A percentile compares a stretch with the other conserved stretches of the same genome.
Conservation (phyloP, 2,888 invertebrate species). For the Drosophila koepferae region DNA sequence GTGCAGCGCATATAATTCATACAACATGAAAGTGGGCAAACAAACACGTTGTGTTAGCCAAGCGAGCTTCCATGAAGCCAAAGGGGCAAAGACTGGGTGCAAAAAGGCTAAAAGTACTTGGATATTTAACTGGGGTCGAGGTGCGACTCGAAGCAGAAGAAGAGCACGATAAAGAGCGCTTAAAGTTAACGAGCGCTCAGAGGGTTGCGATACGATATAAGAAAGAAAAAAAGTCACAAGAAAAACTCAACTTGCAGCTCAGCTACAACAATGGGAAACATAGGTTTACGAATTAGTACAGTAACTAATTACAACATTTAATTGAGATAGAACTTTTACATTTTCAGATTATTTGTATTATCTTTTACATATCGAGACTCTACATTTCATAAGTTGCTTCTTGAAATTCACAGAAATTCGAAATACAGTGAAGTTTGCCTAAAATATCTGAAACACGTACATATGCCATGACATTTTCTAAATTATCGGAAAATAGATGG, state of each 20-base stretch:
- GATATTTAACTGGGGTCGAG: constrained; percentile 67
- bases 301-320: background rate
- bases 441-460: no score
- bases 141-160: constrained; percentile 30
- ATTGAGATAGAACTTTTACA: background rate
- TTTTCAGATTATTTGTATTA: no score
- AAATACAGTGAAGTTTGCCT: no score
- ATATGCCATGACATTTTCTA: no score
- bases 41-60: constrained; percentile 30
- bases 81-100: constrained; percentile 6
- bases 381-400: no score
- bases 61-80: background rate
- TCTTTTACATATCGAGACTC: background rate
- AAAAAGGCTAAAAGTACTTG: constrained; percentile 57
- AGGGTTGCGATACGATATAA: constrained; percentile 19
- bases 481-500: no score
- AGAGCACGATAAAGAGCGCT: constrained; percentile 18
- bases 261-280: background rate
- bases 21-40: constrained; percentile 61
- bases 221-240: background rate
- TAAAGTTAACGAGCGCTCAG: constrained; percentile 34
- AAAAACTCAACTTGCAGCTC: background rate
- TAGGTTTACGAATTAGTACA: background rate
- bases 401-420: no score
- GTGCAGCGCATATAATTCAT: constrained; percentile 78